These are phyloP conservation scores for Orchestia grillus DNA, from an alignment of 1,140 invertebrate genomes.

Conservation along the genomic window DNA sequence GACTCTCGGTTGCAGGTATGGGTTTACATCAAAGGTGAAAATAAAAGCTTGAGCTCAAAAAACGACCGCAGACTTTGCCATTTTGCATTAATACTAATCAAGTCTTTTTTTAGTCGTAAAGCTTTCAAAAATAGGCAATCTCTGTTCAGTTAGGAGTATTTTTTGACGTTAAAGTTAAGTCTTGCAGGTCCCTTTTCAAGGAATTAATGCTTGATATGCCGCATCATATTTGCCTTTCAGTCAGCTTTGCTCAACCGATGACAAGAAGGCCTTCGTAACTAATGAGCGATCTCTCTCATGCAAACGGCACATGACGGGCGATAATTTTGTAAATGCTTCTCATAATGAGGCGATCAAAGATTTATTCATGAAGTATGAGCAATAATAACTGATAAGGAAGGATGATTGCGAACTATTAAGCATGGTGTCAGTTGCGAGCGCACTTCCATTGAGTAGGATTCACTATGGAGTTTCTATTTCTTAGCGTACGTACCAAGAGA, in stretches of 20 bases:
- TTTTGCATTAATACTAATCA: background rate
- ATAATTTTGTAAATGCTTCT: background rate
- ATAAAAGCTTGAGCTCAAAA: background rate
- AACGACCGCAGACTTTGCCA: background rate
- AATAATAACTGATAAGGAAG: no score
- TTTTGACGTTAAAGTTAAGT: background rate
- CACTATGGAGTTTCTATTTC: no score
- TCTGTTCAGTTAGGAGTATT: background rate
- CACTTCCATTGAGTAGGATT: no score
- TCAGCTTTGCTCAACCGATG: background rate
- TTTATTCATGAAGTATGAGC: no score
- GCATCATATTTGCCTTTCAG: background rate
- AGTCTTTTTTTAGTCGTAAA: background rate
- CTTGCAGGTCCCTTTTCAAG: background rate
- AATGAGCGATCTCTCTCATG: background rate
- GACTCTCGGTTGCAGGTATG: background rate
- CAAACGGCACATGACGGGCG: background rate
- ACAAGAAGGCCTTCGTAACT: background rate
- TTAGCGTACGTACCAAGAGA: no score
- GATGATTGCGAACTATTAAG: no score
- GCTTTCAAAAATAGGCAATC: background rate
- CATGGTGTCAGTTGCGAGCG: no score
- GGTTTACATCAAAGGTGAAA: background rate
- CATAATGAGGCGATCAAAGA: background rate
- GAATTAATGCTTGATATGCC: background rate